Conservation (phyloP, 2,797 vertebrate species). For the Okamejei kenojei region DNA sequence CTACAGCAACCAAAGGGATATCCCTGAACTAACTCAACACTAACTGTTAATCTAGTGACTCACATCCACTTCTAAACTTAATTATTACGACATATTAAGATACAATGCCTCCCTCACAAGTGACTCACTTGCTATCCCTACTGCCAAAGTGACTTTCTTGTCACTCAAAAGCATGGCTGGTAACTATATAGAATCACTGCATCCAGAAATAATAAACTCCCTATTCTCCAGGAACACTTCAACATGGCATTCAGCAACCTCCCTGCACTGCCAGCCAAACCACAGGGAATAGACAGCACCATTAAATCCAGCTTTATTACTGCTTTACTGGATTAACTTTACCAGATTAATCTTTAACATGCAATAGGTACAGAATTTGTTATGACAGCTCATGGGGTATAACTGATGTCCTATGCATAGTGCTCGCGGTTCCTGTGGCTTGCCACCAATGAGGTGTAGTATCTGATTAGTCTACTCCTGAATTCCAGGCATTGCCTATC, state of each 20-base stretch:
- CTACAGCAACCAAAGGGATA: background rate
- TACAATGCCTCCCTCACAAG: background rate
- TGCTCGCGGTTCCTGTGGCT: background rate
- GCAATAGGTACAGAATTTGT: background rate
- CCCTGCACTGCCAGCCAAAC: background rate
- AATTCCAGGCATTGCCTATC: background rate
- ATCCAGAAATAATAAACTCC: background rate
- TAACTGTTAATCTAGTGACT: background rate
- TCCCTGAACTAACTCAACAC: background rate
- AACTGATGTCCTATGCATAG: background rate
- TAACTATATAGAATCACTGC: background rate
- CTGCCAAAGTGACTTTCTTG: background rate
- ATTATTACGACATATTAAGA: background rate
- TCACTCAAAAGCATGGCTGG: background rate
- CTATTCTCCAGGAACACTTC: background rate
- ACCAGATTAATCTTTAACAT: slow-evolving; percentile 8
- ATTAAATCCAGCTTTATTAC: slow-evolving; percentile 17
- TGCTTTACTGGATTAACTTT: slow-evolving; percentile 16
- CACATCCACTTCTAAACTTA: background rate
- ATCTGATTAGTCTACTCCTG: background rate
- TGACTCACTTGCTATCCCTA: background rate
- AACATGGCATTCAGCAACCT: background rate
- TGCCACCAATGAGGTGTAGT: background rate
- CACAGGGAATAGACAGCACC: slow-evolving; percentile 6
- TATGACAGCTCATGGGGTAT: slow-evolving; percentile 27